Conservation (phyloP, 2,113 vertebrate genomes). For the Antigone vipio region DNA sequence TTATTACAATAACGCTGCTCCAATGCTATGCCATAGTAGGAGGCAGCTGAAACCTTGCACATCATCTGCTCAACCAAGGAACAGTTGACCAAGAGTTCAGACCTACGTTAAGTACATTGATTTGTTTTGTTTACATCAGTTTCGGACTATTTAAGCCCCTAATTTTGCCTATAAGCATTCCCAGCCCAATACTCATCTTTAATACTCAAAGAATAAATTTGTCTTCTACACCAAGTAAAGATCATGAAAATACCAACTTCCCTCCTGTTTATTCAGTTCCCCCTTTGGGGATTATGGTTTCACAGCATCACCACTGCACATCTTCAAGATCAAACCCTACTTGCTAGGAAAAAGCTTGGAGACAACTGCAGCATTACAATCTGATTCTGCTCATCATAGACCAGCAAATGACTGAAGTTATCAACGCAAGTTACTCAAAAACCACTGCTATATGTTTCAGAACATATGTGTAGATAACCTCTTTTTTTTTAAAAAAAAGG, state of each 20-base stretch:
- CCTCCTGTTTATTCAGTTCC: neutral
- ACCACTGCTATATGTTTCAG: neutral
- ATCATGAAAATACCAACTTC: neutral
- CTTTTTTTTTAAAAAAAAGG: neutral
- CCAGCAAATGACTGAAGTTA: neutral
- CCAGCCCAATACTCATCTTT: neutral
- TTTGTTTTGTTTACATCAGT: neutral
- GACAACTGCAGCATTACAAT: neutral
- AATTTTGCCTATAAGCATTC: neutral
- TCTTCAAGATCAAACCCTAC: neutral
- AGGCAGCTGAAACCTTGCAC: neutral
- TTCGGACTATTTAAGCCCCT: neutral
- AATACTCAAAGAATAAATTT: neutral
- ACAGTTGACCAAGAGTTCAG: neutral
- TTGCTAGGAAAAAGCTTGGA: neutral
- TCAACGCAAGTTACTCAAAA: neutral
- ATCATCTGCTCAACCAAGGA: neutral
- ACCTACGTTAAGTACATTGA: neutral
- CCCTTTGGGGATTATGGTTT: neutral
- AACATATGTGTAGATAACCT: neutral
- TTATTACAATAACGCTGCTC: neutral
- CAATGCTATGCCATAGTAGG: accelerated
- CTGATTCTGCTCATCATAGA: neutral
- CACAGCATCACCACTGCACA: neutral
- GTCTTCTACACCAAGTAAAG: neutral